These are phyloP conservation scores for Cantharis rustica DNA, from an alignment of 2,888 invertebrate species.

Conservation along the genomic window DNA sequence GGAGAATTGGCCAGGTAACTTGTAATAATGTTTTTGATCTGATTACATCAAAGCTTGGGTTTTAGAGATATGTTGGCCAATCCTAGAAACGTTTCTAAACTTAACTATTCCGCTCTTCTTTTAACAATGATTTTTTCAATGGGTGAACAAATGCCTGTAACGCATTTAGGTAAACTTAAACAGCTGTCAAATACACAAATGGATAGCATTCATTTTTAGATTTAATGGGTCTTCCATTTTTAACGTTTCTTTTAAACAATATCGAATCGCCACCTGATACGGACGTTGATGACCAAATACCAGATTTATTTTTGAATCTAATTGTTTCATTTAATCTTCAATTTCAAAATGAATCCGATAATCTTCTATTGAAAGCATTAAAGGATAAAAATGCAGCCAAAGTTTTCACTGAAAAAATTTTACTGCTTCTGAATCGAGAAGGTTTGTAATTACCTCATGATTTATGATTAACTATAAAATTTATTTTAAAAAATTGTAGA, in stretches of 20 bases:
- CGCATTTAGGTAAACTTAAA: conserved; percentile 75
- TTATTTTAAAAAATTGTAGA: conserved; percentile 60
- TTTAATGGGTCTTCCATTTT: conserved; percentile 81
- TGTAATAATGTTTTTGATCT: background rate
- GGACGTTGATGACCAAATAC: conserved; percentile 82
- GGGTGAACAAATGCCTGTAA: conserved; percentile 87
- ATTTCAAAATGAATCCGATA: conserved; percentile 69
- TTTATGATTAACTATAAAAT: conserved; percentile 10
- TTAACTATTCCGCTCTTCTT: conserved; percentile 82
- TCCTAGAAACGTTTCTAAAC: conserved; percentile 75
- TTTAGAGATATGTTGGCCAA: conserved; percentile 77
- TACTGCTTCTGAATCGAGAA: conserved; percentile 87
- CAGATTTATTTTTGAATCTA: conserved; percentile 82
- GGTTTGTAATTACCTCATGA: conserved; percentile 59
- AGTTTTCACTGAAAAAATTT: conserved; percentile 87
- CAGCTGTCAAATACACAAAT: background rate
- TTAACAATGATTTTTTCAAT: conserved; percentile 89
- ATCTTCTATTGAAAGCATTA: conserved; percentile 72
- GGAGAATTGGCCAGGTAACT: conserved; percentile 83
- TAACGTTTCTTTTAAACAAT: conserved; percentile 77
- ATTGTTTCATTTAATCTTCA: conserved; percentile 90
- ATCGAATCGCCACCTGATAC: conserved; percentile 81
- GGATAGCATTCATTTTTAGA: conserved; percentile 61
- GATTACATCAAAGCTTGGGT: background rate
- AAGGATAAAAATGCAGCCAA: conserved; percentile 76